phyloP scores from a whole-genome alignment of 2,113 vertebrate genomes.

The Rhizomys pruinosus region DNA sequence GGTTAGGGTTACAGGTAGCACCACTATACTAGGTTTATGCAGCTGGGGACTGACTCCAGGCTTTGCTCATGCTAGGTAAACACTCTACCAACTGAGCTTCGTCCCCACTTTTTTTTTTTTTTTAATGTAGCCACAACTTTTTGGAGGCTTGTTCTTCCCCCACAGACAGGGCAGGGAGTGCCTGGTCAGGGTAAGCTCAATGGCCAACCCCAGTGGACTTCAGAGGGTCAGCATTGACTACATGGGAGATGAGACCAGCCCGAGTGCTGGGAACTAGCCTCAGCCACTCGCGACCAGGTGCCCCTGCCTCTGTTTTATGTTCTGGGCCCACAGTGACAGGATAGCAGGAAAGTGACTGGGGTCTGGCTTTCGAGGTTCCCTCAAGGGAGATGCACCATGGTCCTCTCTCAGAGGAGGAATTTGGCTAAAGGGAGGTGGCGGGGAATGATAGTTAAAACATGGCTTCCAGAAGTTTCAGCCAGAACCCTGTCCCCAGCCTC shows the following conservation, averaged over 20 bases:
- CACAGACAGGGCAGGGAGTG: not conserved
- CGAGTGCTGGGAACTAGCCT: not conserved
- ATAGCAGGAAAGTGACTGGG: not conserved
- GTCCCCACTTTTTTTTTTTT: not conserved
- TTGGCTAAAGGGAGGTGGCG: not conserved
- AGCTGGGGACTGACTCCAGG: not conserved
- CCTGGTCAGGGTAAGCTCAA: not conserved
- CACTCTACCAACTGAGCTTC: no score
- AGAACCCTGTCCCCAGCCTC: not conserved
- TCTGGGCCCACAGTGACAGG: not conserved
- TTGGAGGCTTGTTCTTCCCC: not conserved
- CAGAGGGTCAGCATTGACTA: accelerated
- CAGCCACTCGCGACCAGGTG: not conserved
- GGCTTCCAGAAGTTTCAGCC: no score
- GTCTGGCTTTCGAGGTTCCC: not conserved
- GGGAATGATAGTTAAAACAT: not conserved
- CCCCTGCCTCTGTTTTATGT: not conserved
- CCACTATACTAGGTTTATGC: not conserved
- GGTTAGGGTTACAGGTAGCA: not conserved
- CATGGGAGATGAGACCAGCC: not conserved
- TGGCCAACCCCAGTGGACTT: not conserved
- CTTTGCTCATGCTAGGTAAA: not conserved
- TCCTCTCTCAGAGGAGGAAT: not conserved
- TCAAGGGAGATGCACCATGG: not conserved
- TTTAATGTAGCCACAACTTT: not conserved